These are phyloP conservation scores for Poeciliopsis gracilis DNA, from an alignment of 2,797 vertebrate species.

Conservation along the genomic window DNA sequence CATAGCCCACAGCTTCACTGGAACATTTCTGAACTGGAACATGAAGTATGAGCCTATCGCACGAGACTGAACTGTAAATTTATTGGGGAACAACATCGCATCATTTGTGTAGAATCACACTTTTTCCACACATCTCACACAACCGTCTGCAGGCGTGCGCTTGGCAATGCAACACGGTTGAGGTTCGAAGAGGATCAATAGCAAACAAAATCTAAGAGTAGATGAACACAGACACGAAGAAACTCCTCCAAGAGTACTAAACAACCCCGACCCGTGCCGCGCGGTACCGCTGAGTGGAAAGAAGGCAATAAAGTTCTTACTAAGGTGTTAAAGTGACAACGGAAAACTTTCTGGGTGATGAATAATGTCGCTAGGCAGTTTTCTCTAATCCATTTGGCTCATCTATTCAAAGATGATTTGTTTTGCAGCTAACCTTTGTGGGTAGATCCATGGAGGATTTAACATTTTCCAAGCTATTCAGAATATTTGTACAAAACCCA, in stretches of 20 bases:
- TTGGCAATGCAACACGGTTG: not conserved
- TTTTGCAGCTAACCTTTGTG: not conserved
- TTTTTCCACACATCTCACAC: not conserved
- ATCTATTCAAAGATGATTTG: not conserved
- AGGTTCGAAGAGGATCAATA: not conserved
- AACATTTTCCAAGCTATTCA: not conserved
- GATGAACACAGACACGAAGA: not conserved
- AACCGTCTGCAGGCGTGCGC: not conserved
- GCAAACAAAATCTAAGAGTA: not conserved
- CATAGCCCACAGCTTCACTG: not conserved
- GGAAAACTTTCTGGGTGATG: not conserved
- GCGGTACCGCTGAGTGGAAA: too few relatives aligned
- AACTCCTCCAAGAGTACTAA: too few relatives aligned
- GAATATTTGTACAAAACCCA: not conserved
- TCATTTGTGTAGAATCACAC: not conserved
- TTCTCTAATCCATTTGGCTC: not conserved
- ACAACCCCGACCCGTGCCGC: too few relatives aligned
- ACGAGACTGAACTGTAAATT: not conserved
- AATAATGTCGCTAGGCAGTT: not conserved
- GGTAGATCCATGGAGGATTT: not conserved
- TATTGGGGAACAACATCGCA: not conserved
- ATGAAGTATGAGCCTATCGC: not conserved
- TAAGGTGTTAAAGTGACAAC: not conserved
- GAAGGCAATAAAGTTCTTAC: too few relatives aligned
- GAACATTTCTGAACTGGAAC: not conserved